A percentile compares a stretch with the other conserved stretches of the same genome.
These are phyloP conservation scores for Hyperoplus lanceolatus DNA, from an alignment of 2,797 vertebrate genomes.

Conservation along the genomic window DNA sequence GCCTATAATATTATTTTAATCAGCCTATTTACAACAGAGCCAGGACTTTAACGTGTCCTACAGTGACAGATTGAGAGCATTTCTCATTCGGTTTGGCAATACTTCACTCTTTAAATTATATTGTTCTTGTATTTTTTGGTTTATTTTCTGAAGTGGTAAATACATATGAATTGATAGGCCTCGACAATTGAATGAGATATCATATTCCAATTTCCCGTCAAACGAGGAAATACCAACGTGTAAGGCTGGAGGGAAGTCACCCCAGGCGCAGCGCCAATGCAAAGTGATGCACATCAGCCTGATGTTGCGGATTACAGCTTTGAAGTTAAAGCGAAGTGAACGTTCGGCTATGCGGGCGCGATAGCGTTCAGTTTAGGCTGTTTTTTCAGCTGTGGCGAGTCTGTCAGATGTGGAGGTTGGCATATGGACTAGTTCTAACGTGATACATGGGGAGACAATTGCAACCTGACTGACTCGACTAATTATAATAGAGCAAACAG, in stretches of 20 bases:
- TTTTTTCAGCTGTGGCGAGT: background rate
- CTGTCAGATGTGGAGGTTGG: background rate
- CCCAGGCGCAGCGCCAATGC: conserved; percentile 49
- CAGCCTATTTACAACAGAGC: too few species aligned
- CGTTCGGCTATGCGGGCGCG: background rate
- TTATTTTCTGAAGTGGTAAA: too few species aligned
- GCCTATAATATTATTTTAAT: too few species aligned
- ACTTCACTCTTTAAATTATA: too few species aligned
- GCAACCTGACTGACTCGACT: background rate
- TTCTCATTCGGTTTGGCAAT: too few species aligned
- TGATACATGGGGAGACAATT: fast-evolving
- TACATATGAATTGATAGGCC: too few species aligned
- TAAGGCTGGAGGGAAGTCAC: conserved; percentile 30
- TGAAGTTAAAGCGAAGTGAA: background rate
- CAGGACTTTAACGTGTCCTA: too few species aligned
- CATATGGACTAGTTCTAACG: background rate
- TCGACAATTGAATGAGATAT: background rate
- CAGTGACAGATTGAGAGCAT: too few species aligned
- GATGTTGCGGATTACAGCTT: conserved; percentile 6
- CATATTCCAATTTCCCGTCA: background rate
- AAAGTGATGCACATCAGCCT: conserved; percentile 53
- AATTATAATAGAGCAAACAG: background rate
- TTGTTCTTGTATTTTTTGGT: too few species aligned
- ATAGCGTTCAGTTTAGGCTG: background rate
- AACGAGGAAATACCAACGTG: conserved; percentile 24